Base-by-base conservation (phyloP, 2,888 invertebrate genomes). In the Trissolcus japonicus region DNA sequence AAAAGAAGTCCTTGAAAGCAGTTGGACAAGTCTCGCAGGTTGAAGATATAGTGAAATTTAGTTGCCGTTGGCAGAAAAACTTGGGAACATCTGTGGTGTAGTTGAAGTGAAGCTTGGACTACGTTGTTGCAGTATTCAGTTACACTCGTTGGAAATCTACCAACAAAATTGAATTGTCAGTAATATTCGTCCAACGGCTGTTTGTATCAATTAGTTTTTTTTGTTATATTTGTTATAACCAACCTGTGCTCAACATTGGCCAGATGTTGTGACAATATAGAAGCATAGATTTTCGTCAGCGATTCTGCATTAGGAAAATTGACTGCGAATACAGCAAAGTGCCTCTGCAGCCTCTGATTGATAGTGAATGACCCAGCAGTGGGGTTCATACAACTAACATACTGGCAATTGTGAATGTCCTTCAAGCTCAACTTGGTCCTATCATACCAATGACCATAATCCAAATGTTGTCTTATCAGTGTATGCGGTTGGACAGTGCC, bases 401-500 rank as follows among this genome's bases (percentile, higher is more conserved):
- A 98, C 88, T 98, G 98, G 72, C 98, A 98, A 86, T 98, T 98
- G 88, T 97, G 97, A 76, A 98, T 97, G 79, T 98, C 98, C 90
- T 98, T 98, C 11, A 98, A 89, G 0, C 95, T 92, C 19, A 98
- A 90, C 86, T 96, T 96, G 50, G 94, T 94, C 43, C 98, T 92
- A 86, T 98, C 96, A 87, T 96, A 95, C 98, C 98, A 98, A 89
- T 98, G 98, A 59, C 94, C 94, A 86, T 98, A 98, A 89, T 98
- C 98, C 85, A 98, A 90, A 90, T 98, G 98, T 86, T 98, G 98
- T 1, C 98, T 92, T 80, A 98, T 98, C 65, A 98, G 90, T 0
- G 98, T 98, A 86, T 98, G 98, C 0, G 98, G 98, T 87, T 98
- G 98, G 0, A 98, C 98, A 0, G 98, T 98, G 7, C 97, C 98